Evolutionary conservation across 2,113 vertebrate species (phyloP).

Genomic region (Pyrgilauda ruficollis): DNA sequence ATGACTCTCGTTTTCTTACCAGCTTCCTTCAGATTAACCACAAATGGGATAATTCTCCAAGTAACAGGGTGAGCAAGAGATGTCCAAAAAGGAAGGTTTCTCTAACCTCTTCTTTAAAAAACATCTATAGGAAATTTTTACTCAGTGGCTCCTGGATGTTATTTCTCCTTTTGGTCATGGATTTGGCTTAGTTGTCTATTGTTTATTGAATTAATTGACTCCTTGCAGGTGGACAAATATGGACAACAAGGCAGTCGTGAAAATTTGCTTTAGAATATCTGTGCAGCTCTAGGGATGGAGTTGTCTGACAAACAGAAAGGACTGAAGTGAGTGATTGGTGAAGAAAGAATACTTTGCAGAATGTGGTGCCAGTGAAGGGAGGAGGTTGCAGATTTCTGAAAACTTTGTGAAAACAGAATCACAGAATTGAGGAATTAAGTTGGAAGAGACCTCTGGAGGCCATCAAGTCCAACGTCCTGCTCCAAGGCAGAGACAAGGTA

Average conservation of each 20-base stretch:
- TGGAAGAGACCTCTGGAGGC: neutral
- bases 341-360: neutral
- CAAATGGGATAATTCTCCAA: neutral
- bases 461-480: neutral
- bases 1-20: neutral
- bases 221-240: neutral
- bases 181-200: neutral
- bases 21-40: neutral
- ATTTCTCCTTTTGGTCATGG: neutral
- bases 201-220: neutral
- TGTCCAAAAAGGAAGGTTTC: neutral
- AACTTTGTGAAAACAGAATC: neutral
- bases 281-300: neutral
- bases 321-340: neutral
- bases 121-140: neutral
- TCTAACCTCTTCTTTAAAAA: neutral
- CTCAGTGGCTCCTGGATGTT: neutral
- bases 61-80: neutral
- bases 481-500: neutral
- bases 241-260: neutral
- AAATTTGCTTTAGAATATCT: neutral
- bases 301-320: neutral
- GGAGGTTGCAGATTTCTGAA: neutral
- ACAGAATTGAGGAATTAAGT: neutral
- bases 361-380: neutral